phyloP scores from a whole-genome alignment of 2,888 invertebrate species.

The Xanthorhoe spadicearia region DNA sequence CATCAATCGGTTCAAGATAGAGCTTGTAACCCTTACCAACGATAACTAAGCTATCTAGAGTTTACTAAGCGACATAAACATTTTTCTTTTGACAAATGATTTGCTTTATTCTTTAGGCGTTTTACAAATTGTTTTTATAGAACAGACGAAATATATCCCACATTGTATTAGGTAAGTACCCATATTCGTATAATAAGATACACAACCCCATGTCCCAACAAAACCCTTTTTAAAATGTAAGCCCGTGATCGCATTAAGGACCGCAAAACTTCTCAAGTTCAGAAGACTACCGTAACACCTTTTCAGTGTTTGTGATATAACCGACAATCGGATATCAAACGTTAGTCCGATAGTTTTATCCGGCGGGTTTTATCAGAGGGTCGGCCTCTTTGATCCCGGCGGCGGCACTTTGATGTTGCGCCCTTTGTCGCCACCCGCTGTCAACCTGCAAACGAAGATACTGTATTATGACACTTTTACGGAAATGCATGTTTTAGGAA shows the following conservation, averaged over 20 bases:
- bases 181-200: not conserved
- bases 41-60: not conserved
- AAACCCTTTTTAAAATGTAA: conserved; percentile 35
- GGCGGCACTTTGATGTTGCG: conserved; percentile 68
- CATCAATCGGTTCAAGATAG: not conserved
- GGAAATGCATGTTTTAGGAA: conserved; percentile 36
- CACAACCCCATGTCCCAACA: not conserved
- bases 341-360: conserved; percentile 68
- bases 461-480: conserved; percentile 61
- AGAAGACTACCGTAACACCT: conserved; percentile 58
- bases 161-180: not conserved
- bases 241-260: conserved; percentile 43
- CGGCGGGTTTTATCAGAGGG: conserved; percentile 64
- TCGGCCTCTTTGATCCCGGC: conserved; percentile 67
- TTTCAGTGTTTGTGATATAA: conserved; percentile 65
- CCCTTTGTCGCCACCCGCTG: conserved; percentile 64
- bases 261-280: conserved; percentile 47
- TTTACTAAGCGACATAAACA: too few species aligned
- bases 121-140: too few species aligned
- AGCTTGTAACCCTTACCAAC: not conserved
- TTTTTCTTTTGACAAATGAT: too few species aligned
- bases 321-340: conserved; percentile 77
- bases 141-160: too few species aligned
- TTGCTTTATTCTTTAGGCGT: too few species aligned
- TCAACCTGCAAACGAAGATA: conserved; percentile 70